Conservation (phyloP, 2,113 vertebrate genomes). For the Sterna hirundo region DNA sequence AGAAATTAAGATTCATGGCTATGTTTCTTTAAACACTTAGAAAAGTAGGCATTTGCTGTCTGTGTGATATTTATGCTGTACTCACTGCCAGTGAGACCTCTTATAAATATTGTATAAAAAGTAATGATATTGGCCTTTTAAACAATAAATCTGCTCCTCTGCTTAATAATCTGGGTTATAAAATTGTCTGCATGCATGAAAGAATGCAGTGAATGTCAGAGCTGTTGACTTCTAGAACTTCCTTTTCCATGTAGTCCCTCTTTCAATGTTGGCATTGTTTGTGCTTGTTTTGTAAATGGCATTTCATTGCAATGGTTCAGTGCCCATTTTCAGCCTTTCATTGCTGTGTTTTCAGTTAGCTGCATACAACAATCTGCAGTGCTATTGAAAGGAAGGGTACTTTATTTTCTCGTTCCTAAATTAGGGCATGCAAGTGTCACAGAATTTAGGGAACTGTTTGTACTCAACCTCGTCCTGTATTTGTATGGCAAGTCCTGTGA, state of each 20-base stretch:
- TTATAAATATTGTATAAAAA: neutral
- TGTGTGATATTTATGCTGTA: neutral
- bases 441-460: neutral
- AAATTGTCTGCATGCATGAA: conserved; percentile 26
- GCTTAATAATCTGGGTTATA: conserved; percentile 11
- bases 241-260: neutral
- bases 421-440: neutral
- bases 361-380: neutral
- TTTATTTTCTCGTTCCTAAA: neutral
- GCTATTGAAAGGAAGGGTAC: neutral
- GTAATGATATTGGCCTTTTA: neutral
- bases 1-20: neutral
- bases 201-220: conserved; percentile 49
- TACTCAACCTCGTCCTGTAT: neutral
- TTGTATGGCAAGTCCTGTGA: neutral
- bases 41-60: neutral
- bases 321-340: conserved; percentile 27
- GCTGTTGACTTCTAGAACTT: conserved; percentile 49
- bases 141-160: neutral
- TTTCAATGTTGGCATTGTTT: conserved; percentile 55
- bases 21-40: neutral
- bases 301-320: conserved; percentile 31
- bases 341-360: neutral
- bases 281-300: conserved; percentile 33
- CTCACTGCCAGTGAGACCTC: neutral